Conservation (phyloP, 2,888 invertebrate genomes). For the Ischnura elegans region DNA sequence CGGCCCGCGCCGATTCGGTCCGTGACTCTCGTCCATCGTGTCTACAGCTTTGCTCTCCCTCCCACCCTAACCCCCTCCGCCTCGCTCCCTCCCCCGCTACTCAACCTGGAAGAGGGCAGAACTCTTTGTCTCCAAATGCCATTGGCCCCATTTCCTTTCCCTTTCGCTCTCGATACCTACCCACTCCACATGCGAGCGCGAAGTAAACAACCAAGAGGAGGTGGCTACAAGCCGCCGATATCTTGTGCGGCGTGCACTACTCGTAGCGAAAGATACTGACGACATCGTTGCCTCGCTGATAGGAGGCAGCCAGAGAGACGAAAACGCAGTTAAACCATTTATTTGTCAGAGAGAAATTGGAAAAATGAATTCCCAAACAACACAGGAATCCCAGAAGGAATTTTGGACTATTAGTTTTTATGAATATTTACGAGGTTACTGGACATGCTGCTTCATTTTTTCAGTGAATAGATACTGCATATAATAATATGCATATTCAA, state of each 20-base stretch:
- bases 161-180: background rate
- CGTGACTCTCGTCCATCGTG: background rate
- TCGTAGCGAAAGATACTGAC: background rate
- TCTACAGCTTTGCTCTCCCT: background rate
- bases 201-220: background rate
- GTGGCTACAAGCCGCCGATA: too few species aligned
- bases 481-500: too few species aligned
- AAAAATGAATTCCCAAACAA: too few species aligned
- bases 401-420: too few species aligned
- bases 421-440: too few species aligned
- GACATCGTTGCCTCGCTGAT: background rate
- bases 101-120: slow-evolving; percentile 21
- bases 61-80: background rate
- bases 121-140: slow-evolving; percentile 8
- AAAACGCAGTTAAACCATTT: too few species aligned
- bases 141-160: slow-evolving; percentile 29
- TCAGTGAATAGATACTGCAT: too few species aligned
- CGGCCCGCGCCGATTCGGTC: background rate
- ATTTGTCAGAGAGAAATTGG: too few species aligned
- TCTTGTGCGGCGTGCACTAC: background rate
- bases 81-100: background rate
- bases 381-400: too few species aligned
- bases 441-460: too few species aligned
- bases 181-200: background rate
- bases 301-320: too few species aligned